A percentile compares a stretch with the other conserved stretches of the same genome.
Conservation (phyloP, 2,888 invertebrate genomes). For the Dasysyrphus albostriatus region DNA sequence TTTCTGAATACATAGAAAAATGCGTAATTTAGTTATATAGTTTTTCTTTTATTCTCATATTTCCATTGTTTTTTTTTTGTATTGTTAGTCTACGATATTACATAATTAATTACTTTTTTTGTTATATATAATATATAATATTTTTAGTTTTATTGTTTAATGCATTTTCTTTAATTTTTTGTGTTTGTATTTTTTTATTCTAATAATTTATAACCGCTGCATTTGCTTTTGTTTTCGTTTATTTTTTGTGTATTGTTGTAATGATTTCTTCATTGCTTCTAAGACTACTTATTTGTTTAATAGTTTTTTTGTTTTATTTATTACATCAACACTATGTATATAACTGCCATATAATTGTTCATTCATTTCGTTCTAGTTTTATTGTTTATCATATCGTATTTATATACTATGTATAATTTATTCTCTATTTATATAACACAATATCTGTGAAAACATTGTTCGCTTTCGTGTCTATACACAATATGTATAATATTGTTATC, state of each 20-base stretch:
- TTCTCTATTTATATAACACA: slow-evolving; percentile 59
- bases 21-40: slow-evolving; percentile 48
- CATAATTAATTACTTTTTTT: slow-evolving; percentile 55
- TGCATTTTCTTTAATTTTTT: slow-evolving; percentile 45
- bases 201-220: slow-evolving; percentile 61
- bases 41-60: slow-evolving; percentile 76
- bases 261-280: slow-evolving; percentile 67
- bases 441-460: slow-evolving; percentile 48
- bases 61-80: slow-evolving; percentile 37
- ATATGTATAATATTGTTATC: slow-evolving; percentile 55
- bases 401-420: slow-evolving; percentile 71
- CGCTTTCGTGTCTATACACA: slow-evolving; percentile 63
- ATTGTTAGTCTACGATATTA: slow-evolving; percentile 71
- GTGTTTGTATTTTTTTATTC: slow-evolving; percentile 14
- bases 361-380: slow-evolving; percentile 62
- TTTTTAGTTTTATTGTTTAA: slow-evolving; percentile 68
- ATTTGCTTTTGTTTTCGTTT: slow-evolving; percentile 59
- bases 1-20: slow-evolving; percentile 62
- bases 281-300: slow-evolving; percentile 72
- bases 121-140: slow-evolving; percentile 51
- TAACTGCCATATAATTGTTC: slow-evolving; percentile 70
- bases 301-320: slow-evolving; percentile 58
- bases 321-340: slow-evolving; percentile 74
- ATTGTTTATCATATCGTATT: slow-evolving; percentile 68
- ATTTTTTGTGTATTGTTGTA: slow-evolving; percentile 35